A percentile compares a stretch with the other conserved stretches of the same genome.
These are phyloP conservation scores for Apostichopus japonicus DNA, from an alignment of 35 echinoderm and acorn worm genomes.

Conservation along the genomic window DNA sequence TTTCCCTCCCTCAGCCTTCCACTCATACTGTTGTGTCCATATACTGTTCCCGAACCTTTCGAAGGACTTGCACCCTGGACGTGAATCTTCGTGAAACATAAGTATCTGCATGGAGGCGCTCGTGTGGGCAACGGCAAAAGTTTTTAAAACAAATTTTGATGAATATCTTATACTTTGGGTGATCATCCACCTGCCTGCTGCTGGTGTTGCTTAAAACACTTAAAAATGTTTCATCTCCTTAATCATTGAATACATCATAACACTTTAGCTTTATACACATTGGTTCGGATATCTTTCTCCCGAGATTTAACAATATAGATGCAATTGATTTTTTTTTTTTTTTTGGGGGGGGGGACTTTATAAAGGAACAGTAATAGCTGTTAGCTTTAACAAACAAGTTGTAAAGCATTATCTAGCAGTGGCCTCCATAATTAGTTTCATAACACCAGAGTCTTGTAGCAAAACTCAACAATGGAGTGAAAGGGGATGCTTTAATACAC, in stretches of 20 bases:
- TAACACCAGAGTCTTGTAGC: neutral
- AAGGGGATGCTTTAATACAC: neutral
- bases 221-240: no score
- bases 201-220: no score
- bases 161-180: no score
- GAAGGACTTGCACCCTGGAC: neutral
- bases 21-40: neutral
- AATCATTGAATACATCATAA: neutral
- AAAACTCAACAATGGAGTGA: neutral
- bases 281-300: neutral
- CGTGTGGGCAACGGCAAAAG: neutral
- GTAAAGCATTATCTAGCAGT: neutral
- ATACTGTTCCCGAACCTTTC: neutral
- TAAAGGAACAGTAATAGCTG: conserved; percentile 1
- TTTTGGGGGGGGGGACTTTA: no score
- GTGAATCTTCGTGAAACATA: neutral
- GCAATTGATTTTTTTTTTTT: conserved; percentile 40
- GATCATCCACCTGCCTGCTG: no score
- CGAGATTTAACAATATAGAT: neutral
- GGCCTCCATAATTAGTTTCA: conserved; percentile 36
- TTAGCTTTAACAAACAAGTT: conserved; percentile 7
- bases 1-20: neutral
- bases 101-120: neutral
- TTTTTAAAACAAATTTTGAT: no score
- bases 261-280: neutral